Base-by-base conservation (phyloP, 2,113 vertebrate genomes). In the Pardalotus punctatus region DNA sequence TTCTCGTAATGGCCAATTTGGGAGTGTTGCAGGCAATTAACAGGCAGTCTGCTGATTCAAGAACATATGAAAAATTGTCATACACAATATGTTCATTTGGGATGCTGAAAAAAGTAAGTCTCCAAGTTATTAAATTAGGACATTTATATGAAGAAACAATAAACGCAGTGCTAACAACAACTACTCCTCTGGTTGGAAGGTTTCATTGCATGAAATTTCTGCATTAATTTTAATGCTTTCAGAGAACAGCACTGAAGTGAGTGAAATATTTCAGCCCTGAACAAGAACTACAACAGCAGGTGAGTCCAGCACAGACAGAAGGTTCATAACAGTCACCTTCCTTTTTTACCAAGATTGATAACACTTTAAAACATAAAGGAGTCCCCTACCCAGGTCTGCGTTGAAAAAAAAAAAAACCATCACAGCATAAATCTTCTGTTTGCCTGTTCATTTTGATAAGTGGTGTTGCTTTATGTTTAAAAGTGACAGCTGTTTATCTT, bases 21-120 rank as follows among this genome's bases (percentile, higher is more conserved):
- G 69, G 65, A 97, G 64, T 73, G 78, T 38, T 96, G 97, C 80
- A 96, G 66, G 76, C 92, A 98, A 97, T 97, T 97, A 98, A 89
- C 57, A 95, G 58, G 64, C 85, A 95, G 80, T 88, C 73, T 96
- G 70, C 35, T 95, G 82, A 96, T 90, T 96, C 94, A 90, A 96
- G 86, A 97, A 80, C 61, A 83, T 76, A 97, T 81, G 84, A 91
- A 95, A 96, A 94, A 91, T 61, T 74, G 11, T 92, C 96, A 95
- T 74, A 80, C 24, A 57, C 47, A 96, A 80, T 93, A 88, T 76
- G 53, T 12, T 97, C 51, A 72, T 85, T 83, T 69, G 77, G 64
- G 71, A 94, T 92, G 62, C 53, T 74, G 86, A 81, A 95, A 87
- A 91, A 96, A 94, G 79, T 79, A 90, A 69, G 77, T 62, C 71